phyloP scores from a whole-genome alignment of 2,797 vertebrate species.

The Spinus olivaceus region DNA sequence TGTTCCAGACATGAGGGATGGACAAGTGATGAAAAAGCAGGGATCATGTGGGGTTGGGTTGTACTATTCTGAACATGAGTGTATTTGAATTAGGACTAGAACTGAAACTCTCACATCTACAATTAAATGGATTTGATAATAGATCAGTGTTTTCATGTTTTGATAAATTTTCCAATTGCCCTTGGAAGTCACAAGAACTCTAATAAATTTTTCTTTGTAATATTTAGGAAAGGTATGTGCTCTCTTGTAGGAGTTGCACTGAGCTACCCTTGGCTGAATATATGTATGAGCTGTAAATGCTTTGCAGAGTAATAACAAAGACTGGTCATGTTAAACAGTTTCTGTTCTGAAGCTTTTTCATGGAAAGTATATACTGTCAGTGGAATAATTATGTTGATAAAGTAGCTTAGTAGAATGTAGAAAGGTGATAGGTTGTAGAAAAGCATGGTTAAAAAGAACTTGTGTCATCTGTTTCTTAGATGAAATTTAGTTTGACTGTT shows the following conservation, averaged over 20 bases:
- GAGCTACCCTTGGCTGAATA: background rate
- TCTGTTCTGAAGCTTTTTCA: background rate
- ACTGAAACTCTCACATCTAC: background rate
- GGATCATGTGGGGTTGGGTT: background rate
- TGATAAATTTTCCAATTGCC: background rate
- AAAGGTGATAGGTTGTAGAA: background rate
- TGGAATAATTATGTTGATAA: background rate
- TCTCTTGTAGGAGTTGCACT: background rate
- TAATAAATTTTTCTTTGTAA: background rate
- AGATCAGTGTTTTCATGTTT: background rate
- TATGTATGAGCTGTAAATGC: background rate
- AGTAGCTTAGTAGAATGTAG: background rate
- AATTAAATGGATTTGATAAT: background rate
- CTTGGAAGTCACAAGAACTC: background rate
- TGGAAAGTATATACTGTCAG: background rate
- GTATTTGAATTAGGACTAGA: background rate
- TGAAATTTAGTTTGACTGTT: background rate
- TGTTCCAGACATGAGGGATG: background rate
- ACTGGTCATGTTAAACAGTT: background rate
- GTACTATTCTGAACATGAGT: background rate
- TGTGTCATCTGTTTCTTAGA: background rate
- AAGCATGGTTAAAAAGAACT: background rate
- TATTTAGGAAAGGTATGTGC: background rate
- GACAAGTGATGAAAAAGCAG: background rate
- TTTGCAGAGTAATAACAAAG: background rate